Evolutionary conservation across 2,888 invertebrate genomes (phyloP), one percentile per base, ranked within the genome.

Genomic region (Hypomecis punctinalis): DNA sequence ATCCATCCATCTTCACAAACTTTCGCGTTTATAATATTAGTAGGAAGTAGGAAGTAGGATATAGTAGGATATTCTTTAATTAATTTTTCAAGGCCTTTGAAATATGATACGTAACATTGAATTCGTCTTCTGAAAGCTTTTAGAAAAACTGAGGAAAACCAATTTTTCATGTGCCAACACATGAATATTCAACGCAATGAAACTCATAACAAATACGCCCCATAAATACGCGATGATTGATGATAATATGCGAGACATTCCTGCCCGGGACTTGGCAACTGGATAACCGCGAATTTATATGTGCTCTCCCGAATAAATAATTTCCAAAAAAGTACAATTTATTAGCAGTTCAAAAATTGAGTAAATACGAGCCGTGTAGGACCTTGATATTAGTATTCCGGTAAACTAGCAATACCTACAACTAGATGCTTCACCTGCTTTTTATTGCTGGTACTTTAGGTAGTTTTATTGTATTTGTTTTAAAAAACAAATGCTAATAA

Each of bases 211-310:
- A 42, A 23, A 23, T 23, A 60, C 68, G 63, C 69, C 69, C 67
- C 47, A 56, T 69, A 68, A 69, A 73, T 69, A 71, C 67, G 45
- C 61, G 57, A 69, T 71, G 65, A 69, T 66, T 63, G 58, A 65
- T 66, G 61, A 54, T 49, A 66, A 53, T 36, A 13, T 46, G 36
- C 13, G 13, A 1, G 56, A 39, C 52, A 66, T 58, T 42, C 40
- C 55, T 40, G 46, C 57, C 52, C 48, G 36, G 33, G 36, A 48
- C 56, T 69, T 70, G 61, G 64, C 56, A 53, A 54, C 58, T 57
- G 54, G 51, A 65, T 60, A 58, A 59, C 52, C 48, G 52, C 52
- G 56, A 61, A 64, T 62, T 67, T 67, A 46, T 63, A 65, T 60
- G 62, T 42, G 36, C 51, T 7, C 49, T 11, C 35, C 39, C 33